phyloP scores from a whole-genome alignment of 2,797 vertebrate species.

The Nasua narica region DNA sequence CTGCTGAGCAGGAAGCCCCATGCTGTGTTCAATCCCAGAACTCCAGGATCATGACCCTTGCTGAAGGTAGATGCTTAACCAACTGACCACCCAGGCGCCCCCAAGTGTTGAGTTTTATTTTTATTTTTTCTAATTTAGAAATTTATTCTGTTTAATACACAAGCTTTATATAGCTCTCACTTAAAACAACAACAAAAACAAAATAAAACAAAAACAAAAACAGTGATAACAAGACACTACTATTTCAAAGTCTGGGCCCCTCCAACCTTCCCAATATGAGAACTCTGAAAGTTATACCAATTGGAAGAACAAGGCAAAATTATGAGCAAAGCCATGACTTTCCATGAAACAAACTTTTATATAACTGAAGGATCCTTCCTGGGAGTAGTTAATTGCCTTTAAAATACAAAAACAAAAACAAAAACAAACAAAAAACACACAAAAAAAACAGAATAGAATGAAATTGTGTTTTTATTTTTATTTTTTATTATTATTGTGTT shows the following conservation, averaged over 20 bases:
- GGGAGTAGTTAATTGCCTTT: no score
- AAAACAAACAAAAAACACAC: no score
- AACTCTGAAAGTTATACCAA: slow-evolving; percentile 79
- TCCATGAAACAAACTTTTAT: slow-evolving; percentile 65
- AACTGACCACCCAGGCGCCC: neutral
- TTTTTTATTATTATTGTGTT: no score
- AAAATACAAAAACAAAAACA: no score
- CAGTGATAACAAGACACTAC: slow-evolving; percentile 88
- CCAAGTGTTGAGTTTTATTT: neutral
- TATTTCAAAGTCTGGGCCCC: slow-evolving; percentile 86
- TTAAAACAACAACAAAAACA: no score
- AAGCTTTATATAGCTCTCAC: no score
- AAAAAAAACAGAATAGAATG: no score
- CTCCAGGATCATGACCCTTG: neutral
- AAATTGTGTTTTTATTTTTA: neutral
- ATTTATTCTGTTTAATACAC: no score
- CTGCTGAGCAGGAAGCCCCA: neutral
- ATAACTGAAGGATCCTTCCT: no score
- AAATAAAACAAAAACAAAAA: slow-evolving; percentile 58
- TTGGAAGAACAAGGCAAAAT: slow-evolving; percentile 80
- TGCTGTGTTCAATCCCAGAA: neutral
- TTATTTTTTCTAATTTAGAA: no score
- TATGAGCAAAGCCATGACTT: slow-evolving; percentile 80
- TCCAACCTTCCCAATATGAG: slow-evolving; percentile 84
- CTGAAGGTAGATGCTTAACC: neutral